Evolutionary conservation across 2,888 invertebrate species (phyloP).

Genomic region (Troides helena): DNA sequence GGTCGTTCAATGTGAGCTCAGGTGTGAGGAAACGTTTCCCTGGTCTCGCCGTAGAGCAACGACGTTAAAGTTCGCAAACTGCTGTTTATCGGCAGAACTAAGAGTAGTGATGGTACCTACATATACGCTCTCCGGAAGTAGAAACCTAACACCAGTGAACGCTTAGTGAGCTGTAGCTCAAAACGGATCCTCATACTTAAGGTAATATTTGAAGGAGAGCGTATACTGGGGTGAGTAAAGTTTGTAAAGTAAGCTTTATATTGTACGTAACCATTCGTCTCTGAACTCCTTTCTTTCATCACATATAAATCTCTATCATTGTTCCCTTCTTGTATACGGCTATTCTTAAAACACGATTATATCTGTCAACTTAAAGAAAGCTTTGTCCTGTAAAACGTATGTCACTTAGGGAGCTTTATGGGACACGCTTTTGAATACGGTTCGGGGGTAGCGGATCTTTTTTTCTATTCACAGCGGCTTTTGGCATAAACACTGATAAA

Average conservation of each 20-base stretch:
- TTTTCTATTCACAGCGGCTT: conserved; percentile 4
- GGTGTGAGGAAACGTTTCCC: too few relatives aligned
- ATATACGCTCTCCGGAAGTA: too few relatives aligned
- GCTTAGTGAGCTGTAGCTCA: too few relatives aligned
- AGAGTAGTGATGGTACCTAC: too few relatives aligned
- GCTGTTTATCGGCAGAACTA: too few relatives aligned
- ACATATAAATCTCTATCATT: neutral
- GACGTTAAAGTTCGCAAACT: too few relatives aligned
- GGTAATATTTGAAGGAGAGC: too few relatives aligned
- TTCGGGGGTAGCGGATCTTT: neutral
- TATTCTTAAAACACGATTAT: neutral
- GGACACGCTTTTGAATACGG: conserved; percentile 10
- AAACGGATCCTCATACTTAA: too few relatives aligned
- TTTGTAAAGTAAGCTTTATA: neutral
- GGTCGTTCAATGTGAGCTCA: too few relatives aligned
- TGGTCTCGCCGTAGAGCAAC: too few relatives aligned
- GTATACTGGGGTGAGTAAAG: too few relatives aligned
- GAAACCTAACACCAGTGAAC: too few relatives aligned
- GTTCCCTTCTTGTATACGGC: neutral
- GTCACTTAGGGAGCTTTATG: conserved; percentile 17
- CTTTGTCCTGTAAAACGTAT: conserved; percentile 5
- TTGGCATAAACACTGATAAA: neutral
- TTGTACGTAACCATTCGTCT: neutral
- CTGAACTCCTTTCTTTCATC: neutral
- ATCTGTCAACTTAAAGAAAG: neutral